Conservation (phyloP, 2,113 vertebrate genomes). For the Phaethornis superciliosus region DNA sequence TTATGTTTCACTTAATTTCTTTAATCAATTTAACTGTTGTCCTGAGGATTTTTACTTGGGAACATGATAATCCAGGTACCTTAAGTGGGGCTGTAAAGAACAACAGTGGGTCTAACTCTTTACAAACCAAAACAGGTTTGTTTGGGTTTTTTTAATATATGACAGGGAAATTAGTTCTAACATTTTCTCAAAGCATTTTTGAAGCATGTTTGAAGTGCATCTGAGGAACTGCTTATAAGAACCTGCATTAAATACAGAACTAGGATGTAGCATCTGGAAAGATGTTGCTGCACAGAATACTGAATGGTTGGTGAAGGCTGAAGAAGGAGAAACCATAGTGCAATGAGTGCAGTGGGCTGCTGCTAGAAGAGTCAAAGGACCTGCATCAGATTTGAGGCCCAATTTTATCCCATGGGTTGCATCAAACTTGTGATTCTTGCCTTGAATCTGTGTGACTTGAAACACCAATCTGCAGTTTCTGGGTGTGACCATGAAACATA, state of each 20-base stretch:
- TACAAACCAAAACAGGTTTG: not conserved
- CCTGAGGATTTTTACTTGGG: not conserved
- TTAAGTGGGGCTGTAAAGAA: not conserved
- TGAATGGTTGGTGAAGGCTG: not conserved
- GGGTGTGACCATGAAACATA: not conserved
- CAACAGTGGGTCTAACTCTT: not conserved
- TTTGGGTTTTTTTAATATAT: not conserved
- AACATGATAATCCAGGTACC: not conserved
- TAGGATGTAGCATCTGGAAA: not conserved
- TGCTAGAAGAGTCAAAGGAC: not conserved
- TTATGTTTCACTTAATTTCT: not conserved
- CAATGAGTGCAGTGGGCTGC: not conserved
- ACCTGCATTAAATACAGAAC: not conserved
- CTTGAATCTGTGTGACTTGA: not conserved
- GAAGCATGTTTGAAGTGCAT: not conserved
- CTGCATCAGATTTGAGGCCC: fast-evolving
- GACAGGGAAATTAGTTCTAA: not conserved
- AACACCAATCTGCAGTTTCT: not conserved
- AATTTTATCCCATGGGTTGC: not conserved
- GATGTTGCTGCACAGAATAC: not conserved
- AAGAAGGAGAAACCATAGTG: not conserved
- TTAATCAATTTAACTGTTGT: not conserved
- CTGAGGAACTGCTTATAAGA: not conserved
- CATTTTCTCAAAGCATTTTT: not conserved
- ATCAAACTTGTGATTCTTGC: not conserved